phyloP scores from a whole-genome alignment of 2,797 vertebrate species.

The Centroberyx gerrardi region DNA sequence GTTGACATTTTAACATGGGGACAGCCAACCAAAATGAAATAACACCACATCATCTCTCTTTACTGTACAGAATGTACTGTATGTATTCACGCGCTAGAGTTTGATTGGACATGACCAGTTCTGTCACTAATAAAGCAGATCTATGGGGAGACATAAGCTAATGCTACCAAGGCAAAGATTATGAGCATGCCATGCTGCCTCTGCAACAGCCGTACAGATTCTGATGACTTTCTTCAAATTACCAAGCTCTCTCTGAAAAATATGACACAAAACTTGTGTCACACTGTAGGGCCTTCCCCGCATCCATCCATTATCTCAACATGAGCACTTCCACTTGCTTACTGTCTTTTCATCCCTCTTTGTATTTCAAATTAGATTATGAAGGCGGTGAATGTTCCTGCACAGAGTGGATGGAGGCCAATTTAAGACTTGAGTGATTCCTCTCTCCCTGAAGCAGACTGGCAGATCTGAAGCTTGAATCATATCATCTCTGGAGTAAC shows the following conservation, averaged over 20 bases:
- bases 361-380: slow-evolving; percentile 67
- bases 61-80: too few species aligned
- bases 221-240: slow-evolving; percentile 27
- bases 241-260: slow-evolving; percentile 35
- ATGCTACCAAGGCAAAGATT: not conserved
- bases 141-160: not conserved
- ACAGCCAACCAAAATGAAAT: too few species aligned
- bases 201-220: not conserved
- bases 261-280: slow-evolving; percentile 40
- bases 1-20: not conserved
- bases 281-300: not conserved
- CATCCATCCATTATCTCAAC: slow-evolving; percentile 48
- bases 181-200: not conserved
- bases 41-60: too few species aligned
- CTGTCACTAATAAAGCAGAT: slow-evolving; percentile 7
- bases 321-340: slow-evolving; percentile 45
- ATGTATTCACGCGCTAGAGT: not conserved
- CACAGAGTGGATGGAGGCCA: slow-evolving; percentile 56
- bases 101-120: not conserved
- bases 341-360: slow-evolving; percentile 63
- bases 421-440: slow-evolving; percentile 71
- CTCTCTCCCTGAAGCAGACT: slow-evolving; percentile 50
- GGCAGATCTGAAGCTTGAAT: slow-evolving; percentile 44
- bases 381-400: slow-evolving; percentile 39
- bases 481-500: slow-evolving; percentile 53